Evolutionary conservation across 1,140 invertebrate species (phyloP), one percentile per base, ranked within the genome.

Genomic region (Danaus melanippus): DNA sequence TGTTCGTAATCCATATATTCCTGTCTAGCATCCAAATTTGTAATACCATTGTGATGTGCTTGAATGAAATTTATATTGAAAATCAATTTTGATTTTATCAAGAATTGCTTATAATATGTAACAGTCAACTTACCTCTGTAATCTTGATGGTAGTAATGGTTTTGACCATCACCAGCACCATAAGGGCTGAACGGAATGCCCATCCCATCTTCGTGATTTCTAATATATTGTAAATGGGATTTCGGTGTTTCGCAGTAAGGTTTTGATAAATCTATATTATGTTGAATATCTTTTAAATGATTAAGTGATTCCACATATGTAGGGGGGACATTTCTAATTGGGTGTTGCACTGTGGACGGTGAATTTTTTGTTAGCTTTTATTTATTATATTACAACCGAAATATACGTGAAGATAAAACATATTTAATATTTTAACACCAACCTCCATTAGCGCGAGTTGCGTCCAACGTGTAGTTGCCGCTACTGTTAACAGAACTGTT

Each of bases 401-500:
- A 32, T 32, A 32, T 32, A 32, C 21, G 6, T 32, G 21, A 32
- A 32, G 7, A 32, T 32, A 7, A 32, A 32, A 7, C 2, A 32
- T 7, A 32, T 32, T 32, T 32, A 32, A 7, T 32, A 32, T 32
- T 32, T 8, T 32, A 32, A 32, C 21, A 32, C 21, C 21, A 32
- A 73, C 70, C 62, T 53, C 77, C 78, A 68, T 83, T 83, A 43
- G 64, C 67, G 45, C 78, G 72, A 42, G 67, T 58, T n/a, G 64
- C 63, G 53, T 82, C 79, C 46, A 83, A 50, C 32, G 79, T 78
- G 56, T 81, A 86, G 54, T 86, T 86, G 21, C 80, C 80, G 66
- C 87, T 89, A 54, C 86, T 87, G 50, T 87, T 86, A 1, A 87
- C 79, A 47, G 86, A 88, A 61, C 87, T 90, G 15, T 84, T 87